phyloP scores from a whole-genome alignment of 2,888 invertebrate genomes.

The Plutella xylostella region DNA sequence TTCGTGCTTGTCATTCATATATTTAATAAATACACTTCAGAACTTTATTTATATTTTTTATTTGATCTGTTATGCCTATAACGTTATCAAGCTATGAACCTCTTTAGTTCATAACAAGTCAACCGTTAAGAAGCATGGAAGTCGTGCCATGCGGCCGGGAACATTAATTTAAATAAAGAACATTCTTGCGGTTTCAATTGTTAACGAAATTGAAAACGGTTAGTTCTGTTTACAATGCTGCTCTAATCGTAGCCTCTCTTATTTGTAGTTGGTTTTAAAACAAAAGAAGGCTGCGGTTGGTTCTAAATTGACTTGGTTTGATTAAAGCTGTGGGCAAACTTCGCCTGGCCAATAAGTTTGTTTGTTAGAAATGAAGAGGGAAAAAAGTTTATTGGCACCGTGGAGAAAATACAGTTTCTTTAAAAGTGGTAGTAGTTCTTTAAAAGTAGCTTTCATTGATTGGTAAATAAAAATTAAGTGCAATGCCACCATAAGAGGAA shows the following conservation, averaged over 20 bases:
- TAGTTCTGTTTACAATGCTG: conserved; percentile 1
- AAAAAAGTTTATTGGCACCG: background rate
- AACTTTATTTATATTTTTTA: no score
- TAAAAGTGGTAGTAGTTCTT: no score
- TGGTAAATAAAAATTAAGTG: no score
- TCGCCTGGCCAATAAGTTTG: background rate
- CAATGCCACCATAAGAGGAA: no score
- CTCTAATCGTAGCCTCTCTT: background rate
- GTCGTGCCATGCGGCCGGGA: conserved; percentile 3
- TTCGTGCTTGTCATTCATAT: no score
- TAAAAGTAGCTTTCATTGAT: no score
- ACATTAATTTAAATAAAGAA: background rate
- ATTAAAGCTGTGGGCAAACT: background rate
- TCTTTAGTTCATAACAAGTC: no score
- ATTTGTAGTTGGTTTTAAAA: conserved; percentile 5
- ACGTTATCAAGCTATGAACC: no score
- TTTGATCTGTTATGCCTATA: no score
- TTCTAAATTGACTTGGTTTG: no score
- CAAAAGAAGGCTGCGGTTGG: no score
- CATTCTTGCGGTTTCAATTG: conserved; percentile 13
- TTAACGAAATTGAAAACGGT: conserved; percentile 16
- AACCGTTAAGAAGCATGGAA: background rate
- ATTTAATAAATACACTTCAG: no score
- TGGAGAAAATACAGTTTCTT: background rate
- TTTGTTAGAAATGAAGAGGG: background rate